Conservation (phyloP, 2,113 vertebrate species). For the Thermophis baileyi region DNA sequence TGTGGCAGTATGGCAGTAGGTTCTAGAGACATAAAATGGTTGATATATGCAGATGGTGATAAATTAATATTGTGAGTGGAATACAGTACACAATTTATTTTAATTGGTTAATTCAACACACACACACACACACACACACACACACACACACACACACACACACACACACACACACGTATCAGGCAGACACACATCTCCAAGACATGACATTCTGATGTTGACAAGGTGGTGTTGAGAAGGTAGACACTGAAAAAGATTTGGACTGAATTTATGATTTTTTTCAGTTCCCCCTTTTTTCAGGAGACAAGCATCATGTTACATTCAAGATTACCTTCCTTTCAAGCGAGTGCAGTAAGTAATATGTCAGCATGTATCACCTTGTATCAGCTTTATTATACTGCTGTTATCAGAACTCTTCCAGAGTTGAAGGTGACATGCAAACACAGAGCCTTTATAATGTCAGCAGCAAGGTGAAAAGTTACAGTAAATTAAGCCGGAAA, state of each 20-base stretch:
- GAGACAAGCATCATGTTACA: not conserved
- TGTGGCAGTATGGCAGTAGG: not conserved
- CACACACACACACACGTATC: not conserved
- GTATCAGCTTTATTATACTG: not conserved
- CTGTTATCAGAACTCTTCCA: not conserved
- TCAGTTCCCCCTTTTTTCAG: not conserved
- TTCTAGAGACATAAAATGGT: not conserved
- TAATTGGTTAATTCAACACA: not conserved
- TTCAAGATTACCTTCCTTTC: not conserved
- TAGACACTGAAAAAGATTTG: not conserved
- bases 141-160: no score
- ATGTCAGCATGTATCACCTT: not conserved
- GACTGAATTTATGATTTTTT: not conserved
- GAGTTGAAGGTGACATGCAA: slow-evolving; percentile 7
- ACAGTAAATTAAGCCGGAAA: not conserved
- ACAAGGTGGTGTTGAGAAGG: not conserved
- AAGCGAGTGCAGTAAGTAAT: not conserved
- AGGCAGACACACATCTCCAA: not conserved
- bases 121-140: no score
- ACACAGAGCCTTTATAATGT: not conserved
- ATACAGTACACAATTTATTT: not conserved
- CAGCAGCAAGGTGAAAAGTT: slow-evolving; percentile 3
- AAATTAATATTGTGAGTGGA: not conserved
- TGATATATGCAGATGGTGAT: not conserved
- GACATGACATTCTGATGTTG: not conserved